These are phyloP conservation scores for Caenorhabditis imperialis DNA, from an alignment of 2,888 invertebrate genomes.

Conservation along the genomic window DNA sequence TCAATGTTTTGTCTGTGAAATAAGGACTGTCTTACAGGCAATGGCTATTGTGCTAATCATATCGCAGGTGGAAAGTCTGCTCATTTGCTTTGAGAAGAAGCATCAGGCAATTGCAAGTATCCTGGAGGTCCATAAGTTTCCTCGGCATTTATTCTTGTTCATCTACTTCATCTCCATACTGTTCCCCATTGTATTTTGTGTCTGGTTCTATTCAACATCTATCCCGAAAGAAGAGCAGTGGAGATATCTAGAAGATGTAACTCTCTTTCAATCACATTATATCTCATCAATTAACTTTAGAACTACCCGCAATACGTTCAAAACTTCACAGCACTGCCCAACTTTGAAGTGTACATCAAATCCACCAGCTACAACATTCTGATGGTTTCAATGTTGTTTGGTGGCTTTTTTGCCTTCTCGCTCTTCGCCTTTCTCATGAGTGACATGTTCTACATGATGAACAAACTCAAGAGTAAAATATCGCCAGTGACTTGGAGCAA, in stretches of 20 bases:
- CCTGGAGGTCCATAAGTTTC: not conserved
- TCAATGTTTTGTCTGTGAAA: no score
- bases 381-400: no score
- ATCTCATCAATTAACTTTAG: not conserved
- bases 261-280: not conserved
- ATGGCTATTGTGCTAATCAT: no score
- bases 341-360: not conserved
- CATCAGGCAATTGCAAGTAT: not conserved
- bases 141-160: not conserved
- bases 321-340: not conserved
- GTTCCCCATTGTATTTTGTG: not conserved
- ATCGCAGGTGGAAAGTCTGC: not conserved
- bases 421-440: no score
- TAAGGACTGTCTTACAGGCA: no score
- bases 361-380: not conserved
- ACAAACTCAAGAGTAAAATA: not conserved
- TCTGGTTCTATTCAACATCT: not conserved
- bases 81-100: not conserved
- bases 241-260: not conserved
- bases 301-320: not conserved
- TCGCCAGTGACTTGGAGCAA: not conserved
- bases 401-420: no score
- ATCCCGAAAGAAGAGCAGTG: not conserved
- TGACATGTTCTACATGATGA: slow-evolving; percentile 7
- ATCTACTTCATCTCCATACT: not conserved